Percentiles rank a stretch among this genome's conserved stretches.
phyloP scores from a whole-genome alignment of 2,888 invertebrate genomes.

The Caenorhabditis panamensis region DNA sequence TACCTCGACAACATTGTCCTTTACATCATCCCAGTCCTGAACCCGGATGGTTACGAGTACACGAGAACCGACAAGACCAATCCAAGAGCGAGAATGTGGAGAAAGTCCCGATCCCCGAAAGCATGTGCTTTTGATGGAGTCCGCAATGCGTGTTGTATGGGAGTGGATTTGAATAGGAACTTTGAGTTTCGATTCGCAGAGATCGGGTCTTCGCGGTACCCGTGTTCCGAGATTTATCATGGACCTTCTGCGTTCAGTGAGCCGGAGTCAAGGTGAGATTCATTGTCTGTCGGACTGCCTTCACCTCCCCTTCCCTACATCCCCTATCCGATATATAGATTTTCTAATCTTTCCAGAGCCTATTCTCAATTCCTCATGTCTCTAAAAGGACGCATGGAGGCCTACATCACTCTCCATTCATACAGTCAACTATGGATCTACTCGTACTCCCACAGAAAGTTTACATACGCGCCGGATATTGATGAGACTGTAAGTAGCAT shows the following conservation, averaged over 20 bases:
- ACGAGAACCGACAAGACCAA: slow-evolving; percentile 77
- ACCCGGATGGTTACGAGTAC: slow-evolving; percentile 80
- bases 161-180: slow-evolving; percentile 80
- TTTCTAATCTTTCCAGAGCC: slow-evolving; percentile 69
- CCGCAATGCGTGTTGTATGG: slow-evolving; percentile 75
- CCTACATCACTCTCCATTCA: slow-evolving; percentile 79
- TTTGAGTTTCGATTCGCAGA: slow-evolving; percentile 79
- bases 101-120: slow-evolving; percentile 75
- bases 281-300: no score
- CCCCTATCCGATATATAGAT: no score
- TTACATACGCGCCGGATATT: slow-evolving; percentile 78
- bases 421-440: slow-evolving; percentile 80
- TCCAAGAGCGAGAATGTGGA: slow-evolving; percentile 78
- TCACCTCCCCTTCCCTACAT: no score
- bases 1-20: slow-evolving; percentile 74
- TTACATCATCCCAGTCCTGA: slow-evolving; percentile 77
- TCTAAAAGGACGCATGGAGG: slow-evolving; percentile 73
- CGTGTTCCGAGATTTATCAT: slow-evolving; percentile 80
- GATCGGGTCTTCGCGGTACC: slow-evolving; percentile 78
- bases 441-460: slow-evolving; percentile 78
- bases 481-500: slow-evolving; percentile 75
- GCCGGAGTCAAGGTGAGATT: slow-evolving; percentile 74
- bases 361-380: slow-evolving; percentile 74
- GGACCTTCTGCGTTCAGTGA: slow-evolving; percentile 79
- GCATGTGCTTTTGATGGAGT: slow-evolving; percentile 71